Percentiles rank a stretch among this genome's conserved stretches.
These are phyloP conservation scores for Hemicrepidius hirtus DNA, from an alignment of 2,888 invertebrate species.

Conservation along the genomic window DNA sequence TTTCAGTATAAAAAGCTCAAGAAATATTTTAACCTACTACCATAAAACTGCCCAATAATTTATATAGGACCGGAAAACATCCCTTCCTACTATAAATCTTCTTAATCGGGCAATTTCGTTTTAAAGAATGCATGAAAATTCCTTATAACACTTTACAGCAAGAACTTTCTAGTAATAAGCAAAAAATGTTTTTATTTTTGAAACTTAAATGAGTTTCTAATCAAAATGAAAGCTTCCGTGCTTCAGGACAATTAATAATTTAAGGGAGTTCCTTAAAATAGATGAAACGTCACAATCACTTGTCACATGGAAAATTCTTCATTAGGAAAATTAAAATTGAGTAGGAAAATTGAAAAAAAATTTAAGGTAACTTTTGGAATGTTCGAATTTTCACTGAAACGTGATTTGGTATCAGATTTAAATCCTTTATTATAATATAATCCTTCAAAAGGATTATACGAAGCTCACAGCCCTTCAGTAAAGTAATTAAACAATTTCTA, in stretches of 20 bases:
- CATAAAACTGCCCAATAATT: slow-evolving; percentile 18
- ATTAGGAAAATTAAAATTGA: no score
- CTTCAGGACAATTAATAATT: no score
- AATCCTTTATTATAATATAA: neutral
- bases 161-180: no score
- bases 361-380: no score
- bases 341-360: no score
- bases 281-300: no score
- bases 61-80: slow-evolving; percentile 14
- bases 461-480: neutral
- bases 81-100: slow-evolving; percentile 16
- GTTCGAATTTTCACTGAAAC: no score
- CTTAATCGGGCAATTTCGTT: slow-evolving; percentile 15
- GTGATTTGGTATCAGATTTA: neutral
- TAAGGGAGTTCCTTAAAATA: no score
- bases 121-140: slow-evolving; percentile 18
- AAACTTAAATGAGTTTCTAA: no score
- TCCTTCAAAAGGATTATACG: neutral
- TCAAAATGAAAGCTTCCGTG: no score
- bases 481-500: slow-evolving; percentile 13
- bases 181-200: no score
- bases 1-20: neutral
- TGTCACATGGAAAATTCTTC: no score
- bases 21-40: slow-evolving; percentile 13
- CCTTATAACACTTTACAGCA: neutral